These are phyloP conservation scores for Trichogramma dendrolimi DNA, from an alignment of 2,888 invertebrate species.

Conservation along the genomic window DNA sequence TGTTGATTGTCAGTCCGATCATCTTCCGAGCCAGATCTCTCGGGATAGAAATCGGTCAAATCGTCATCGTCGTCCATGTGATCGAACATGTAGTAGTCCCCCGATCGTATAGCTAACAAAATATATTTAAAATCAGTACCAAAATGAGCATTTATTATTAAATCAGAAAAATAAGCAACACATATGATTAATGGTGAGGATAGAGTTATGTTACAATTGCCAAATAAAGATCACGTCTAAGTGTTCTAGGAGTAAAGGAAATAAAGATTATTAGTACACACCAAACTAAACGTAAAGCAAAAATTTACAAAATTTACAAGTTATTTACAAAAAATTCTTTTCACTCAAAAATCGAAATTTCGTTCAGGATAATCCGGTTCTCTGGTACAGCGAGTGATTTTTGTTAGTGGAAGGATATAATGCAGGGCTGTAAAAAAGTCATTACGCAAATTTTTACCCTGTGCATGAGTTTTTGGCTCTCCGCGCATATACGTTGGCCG, in stretches of 20 bases:
- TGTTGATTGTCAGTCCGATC: conserved; percentile 46
- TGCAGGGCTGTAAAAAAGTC: conserved; percentile 21
- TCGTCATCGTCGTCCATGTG: conserved; percentile 78
- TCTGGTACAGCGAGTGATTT: not conserved
- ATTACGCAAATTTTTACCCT: conserved; percentile 52
- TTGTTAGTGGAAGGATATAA: conserved; percentile 1
- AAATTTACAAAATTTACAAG: conserved; percentile 17
- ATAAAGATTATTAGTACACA: too few species aligned
- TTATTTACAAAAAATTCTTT: conserved; percentile 17
- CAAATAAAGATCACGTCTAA: too few species aligned
- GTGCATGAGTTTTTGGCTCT: conserved; percentile 55
- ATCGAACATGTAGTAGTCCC: conserved; percentile 99
- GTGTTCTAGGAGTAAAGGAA: too few species aligned
- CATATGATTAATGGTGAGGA: not conserved
- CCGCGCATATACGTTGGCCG: conserved; percentile 55
- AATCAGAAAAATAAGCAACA: conserved; percentile 4
- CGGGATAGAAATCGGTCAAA: conserved; percentile 60
- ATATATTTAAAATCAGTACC: not conserved
- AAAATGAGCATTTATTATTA: not conserved
- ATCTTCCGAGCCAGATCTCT: conserved; percentile 59
- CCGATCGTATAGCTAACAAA: conserved; percentile 84
- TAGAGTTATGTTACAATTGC: not conserved
- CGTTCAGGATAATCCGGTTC: not conserved
- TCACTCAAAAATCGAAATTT: too few species aligned
- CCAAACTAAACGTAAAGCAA: too few species aligned